Evolutionary conservation across 2,113 vertebrate species (phyloP), one percentile per base, ranked within the genome.

Genomic region (Aplodontia rufa): DNA sequence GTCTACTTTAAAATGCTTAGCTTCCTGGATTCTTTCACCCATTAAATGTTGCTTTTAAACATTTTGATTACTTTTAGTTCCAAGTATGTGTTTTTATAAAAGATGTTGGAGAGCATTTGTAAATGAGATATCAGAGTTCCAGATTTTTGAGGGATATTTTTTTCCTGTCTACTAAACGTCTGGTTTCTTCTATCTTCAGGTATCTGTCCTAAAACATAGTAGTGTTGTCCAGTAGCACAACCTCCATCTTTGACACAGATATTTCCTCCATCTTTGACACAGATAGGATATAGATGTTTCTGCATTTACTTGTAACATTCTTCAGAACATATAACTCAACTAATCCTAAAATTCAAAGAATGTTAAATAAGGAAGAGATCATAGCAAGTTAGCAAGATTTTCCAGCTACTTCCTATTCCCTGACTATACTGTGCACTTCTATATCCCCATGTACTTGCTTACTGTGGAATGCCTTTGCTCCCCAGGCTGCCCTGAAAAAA

Each of bases 1-100:
- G 10, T 90, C 55, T 87, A 80, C 68, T 93, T 95, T 86, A 96
- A 97, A 96, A 79, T 97, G 32, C 40, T 71, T 91, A 83, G 49
- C 42, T 97, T 93, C 69, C 17, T 30, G 37, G 69, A 51, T 90
- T 83, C 7, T 76, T 83, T 90, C 58, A 13, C 45, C 20, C 58
- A 94, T 87, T 87, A 93, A 82, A 83, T 45, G 62, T 71, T 79
- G 32, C 58, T 90, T 97, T 86, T 95, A 93, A 60, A 78, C 55
- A 53, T 95, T 96, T 84, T 78, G 24, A 6, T 90, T 79, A 81
- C 87, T 88, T 90, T 69, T 49, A 90, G 55, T 81, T 82, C 76
- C 11, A 24, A 37, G 53, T 83, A 81, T 9, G 4, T 87, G 28
- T 82, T 93, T 72, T 89, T 69, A 60, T 85, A 91, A 95, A 92